These are phyloP conservation scores for Drosophila yakuba DNA, from an alignment of 1,140 invertebrate genomes.

Conservation along the genomic window DNA sequence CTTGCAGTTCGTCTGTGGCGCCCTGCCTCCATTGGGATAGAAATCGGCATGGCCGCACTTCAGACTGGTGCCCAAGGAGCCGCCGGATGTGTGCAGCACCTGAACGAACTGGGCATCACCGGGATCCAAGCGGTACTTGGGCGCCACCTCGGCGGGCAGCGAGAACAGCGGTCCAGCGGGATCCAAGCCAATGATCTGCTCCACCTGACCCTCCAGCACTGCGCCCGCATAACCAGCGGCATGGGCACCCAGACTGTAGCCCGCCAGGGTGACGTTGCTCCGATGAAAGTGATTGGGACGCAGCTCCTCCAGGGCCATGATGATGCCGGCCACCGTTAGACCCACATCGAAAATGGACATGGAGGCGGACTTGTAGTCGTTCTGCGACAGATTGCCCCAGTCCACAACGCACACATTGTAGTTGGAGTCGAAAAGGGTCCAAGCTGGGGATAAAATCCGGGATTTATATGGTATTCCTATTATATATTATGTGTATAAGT, in stretches of 20 bases:
- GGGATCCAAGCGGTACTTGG: conserved; percentile 88
- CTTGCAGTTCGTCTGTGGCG: conserved; percentile 91
- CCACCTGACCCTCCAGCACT: conserved; percentile 85
- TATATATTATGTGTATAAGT: too few species aligned
- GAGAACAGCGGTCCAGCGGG: conserved; percentile 94
- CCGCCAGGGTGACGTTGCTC: conserved; percentile 88
- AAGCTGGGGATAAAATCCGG: conserved; percentile 44
- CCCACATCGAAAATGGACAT: conserved; percentile 87
- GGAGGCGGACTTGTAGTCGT: conserved; percentile 83
- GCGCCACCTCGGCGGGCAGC: conserved; percentile 86
- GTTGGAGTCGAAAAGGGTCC: conserved; percentile 64
- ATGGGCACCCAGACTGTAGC: conserved; percentile 95
- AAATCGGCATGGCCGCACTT: conserved; percentile 94
- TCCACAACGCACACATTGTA: conserved; percentile 86
- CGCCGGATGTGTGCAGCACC: conserved; percentile 95
- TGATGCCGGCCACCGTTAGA: conserved; percentile 86
- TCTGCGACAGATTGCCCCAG: conserved; percentile 87
- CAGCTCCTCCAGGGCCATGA: conserved; percentile 86
- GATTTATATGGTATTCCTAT: neutral
- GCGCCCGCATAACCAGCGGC: conserved; percentile 93
- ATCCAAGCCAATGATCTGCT: conserved; percentile 88
- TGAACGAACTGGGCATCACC: conserved; percentile 95
- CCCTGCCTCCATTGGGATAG: conserved; percentile 92
- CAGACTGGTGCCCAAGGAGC: conserved; percentile 89
- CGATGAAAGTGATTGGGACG: conserved; percentile 81